Conservation (phyloP, 2,113 vertebrate genomes). For the Callaeas wilsoni region DNA sequence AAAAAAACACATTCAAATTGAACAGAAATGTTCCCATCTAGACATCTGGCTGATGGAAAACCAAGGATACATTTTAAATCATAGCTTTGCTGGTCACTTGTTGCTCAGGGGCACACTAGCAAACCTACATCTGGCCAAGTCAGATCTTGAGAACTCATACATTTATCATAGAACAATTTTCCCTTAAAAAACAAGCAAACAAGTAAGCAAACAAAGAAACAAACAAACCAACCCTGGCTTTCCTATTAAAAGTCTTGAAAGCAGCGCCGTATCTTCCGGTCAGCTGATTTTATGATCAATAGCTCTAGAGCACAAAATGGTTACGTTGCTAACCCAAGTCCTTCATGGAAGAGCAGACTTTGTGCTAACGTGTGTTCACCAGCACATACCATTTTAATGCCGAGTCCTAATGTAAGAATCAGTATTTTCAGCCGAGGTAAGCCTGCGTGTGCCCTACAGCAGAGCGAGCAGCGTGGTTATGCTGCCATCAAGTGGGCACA, state of each 20-base stretch:
- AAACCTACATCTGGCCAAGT: background rate
- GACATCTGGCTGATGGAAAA: background rate
- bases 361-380: background rate
- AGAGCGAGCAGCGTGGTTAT: background rate
- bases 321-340: background rate
- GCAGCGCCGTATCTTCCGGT: fast-evolving
- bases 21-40: background rate
- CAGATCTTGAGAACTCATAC: background rate
- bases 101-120: background rate
- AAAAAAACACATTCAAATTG: background rate
- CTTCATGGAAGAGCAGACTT: background rate
- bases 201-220: background rate
- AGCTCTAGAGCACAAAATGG: background rate
- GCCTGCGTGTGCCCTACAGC: fast-evolving
- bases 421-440: background rate
- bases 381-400: background rate
- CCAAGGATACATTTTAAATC: background rate
- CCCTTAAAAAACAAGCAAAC: background rate
- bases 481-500: slow-evolving; percentile 55
- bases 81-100: background rate
- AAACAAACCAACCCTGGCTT: background rate
- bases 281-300: background rate
- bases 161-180: background rate
- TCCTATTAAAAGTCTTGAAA: background rate
- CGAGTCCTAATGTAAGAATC: background rate